Conservation (phyloP, 2,797 vertebrate genomes). For the Masticophis lateralis region DNA sequence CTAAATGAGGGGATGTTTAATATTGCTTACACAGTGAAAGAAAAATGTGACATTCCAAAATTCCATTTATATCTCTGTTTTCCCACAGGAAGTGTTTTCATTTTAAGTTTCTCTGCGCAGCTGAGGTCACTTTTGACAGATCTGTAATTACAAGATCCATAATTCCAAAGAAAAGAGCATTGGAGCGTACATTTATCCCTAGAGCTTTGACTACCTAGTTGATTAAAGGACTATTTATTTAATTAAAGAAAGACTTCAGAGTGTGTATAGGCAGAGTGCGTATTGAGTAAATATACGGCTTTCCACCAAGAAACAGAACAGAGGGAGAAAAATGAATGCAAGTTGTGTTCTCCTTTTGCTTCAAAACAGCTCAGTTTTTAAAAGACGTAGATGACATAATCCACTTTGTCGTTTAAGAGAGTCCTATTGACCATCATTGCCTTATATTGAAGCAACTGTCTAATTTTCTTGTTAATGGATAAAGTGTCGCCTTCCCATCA, state of each 20-base stretch:
- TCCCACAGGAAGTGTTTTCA: conserved; percentile 3
- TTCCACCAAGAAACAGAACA: neutral
- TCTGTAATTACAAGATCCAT: conserved; percentile 6
- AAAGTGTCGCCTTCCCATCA: neutral
- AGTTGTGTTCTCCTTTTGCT: neutral
- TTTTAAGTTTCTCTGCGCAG: conserved; percentile 23
- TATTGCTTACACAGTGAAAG: conserved; percentile 19
- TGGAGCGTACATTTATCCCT: neutral
- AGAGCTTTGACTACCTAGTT: conserved; percentile 1
- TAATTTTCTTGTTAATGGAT: neutral
- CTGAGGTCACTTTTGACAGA: conserved; percentile 15
- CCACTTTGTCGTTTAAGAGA: neutral
- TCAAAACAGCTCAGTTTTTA: neutral
- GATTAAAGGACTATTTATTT: conserved; percentile 11
- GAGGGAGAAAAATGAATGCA: too few species aligned
- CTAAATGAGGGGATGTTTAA: conserved; percentile 25
- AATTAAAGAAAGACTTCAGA: conserved; percentile 1
- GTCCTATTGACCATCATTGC: neutral
- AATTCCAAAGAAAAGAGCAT: neutral
- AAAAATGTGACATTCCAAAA: conserved; percentile 31
- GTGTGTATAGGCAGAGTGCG: neutral
- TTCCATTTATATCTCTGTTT: conserved; percentile 18
- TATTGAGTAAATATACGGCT: neutral
- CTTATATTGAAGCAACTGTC: neutral
- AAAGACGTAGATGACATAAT: neutral